Percentiles rank a stretch among this genome's conserved stretches.
These are phyloP conservation scores for Machimus rusticus DNA, from an alignment of 2,888 invertebrate species.

Conservation along the genomic window DNA sequence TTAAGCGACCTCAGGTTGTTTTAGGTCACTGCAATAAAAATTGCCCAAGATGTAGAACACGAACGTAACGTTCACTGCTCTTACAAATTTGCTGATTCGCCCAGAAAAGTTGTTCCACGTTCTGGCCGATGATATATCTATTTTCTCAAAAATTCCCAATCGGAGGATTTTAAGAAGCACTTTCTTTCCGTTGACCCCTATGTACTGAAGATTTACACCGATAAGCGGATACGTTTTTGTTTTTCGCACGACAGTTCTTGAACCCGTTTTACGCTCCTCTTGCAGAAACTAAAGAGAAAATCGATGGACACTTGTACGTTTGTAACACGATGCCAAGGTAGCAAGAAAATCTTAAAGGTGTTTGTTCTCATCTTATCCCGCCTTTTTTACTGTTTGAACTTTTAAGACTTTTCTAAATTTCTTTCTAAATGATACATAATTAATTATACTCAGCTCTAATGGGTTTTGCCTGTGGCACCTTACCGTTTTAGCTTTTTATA, in stretches of 20 bases:
- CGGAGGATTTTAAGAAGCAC: neutral
- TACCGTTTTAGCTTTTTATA: neutral
- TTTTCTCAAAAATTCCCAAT: neutral
- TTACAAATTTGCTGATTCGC: neutral
- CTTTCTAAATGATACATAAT: neutral
- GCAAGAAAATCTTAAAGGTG: neutral
- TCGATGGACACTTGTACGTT: neutral
- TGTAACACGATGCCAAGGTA: neutral
- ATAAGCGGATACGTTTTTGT: neutral
- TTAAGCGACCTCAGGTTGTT: neutral
- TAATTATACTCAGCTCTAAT: neutral
- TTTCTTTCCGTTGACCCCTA: neutral
- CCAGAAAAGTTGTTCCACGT: neutral
- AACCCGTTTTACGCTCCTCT: neutral
- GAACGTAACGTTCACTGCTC: neutral
- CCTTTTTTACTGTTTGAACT: neutral
- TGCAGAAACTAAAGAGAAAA: neutral
- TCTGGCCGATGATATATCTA: neutral
- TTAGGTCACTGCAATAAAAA: neutral
- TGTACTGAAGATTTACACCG: neutral
- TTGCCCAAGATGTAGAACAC: neutral
- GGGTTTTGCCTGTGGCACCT: neutral
- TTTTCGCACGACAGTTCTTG: neutral
- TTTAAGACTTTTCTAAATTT: neutral
- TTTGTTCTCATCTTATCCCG: neutral